Evolutionary conservation across 2,113 vertebrate genomes (phyloP).

Genomic region (Ibidorhyncha struthersii): DNA sequence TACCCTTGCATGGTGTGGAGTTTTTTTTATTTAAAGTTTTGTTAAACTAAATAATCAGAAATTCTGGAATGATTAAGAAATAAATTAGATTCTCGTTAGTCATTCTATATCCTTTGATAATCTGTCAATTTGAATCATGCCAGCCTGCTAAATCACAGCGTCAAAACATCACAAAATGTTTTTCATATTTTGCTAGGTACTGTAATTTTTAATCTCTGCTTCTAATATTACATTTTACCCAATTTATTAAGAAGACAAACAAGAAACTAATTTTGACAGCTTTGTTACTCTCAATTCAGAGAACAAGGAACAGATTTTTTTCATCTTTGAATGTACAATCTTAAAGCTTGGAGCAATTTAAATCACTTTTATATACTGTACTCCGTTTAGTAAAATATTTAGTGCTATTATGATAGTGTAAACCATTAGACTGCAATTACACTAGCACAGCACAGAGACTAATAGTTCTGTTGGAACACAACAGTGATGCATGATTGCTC

Average conservation of each 20-base stretch:
- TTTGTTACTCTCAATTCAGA: slow-evolving; percentile 9
- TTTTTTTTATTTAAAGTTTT: neutral
- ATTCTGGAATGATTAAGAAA: neutral
- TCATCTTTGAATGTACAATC: slow-evolving; percentile 17
- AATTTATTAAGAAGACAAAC: neutral
- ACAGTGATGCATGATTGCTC: slow-evolving; percentile 67
- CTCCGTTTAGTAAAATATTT: slow-evolving; percentile 76
- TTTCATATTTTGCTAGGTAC: neutral
- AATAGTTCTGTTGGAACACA: slow-evolving; percentile 68
- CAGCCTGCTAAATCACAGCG: neutral
- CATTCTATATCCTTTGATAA: neutral
- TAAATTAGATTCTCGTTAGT: neutral
- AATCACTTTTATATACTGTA: slow-evolving; percentile 67
- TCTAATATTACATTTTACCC: neutral
- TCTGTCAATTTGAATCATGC: neutral
- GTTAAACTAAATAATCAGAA: neutral
- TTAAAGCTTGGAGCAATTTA: slow-evolving; percentile 61
- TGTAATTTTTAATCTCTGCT: neutral
- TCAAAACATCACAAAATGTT: neutral
- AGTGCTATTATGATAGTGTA: slow-evolving; percentile 67
- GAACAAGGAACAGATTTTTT: neutral
- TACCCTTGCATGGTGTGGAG: neutral
- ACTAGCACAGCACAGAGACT: slow-evolving; percentile 48
- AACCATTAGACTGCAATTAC: slow-evolving; percentile 75
- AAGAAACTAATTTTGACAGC: neutral